These are phyloP conservation scores for Tauraco erythrolophus DNA, from an alignment of 2,113 vertebrate species.

Conservation along the genomic window DNA sequence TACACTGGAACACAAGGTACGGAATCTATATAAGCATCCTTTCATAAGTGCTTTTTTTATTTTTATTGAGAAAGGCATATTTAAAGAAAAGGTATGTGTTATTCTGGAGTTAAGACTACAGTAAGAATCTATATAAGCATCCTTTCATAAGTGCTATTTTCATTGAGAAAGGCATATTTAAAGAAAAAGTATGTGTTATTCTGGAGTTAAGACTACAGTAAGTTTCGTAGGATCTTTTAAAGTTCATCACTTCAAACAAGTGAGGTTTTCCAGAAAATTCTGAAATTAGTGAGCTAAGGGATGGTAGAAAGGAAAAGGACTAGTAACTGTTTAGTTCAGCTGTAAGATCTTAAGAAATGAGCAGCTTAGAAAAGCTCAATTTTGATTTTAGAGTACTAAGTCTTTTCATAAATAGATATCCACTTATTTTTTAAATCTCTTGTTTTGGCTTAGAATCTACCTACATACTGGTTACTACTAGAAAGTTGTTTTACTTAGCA, in stretches of 20 bases:
- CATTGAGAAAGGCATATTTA: background rate
- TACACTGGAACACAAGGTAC: background rate
- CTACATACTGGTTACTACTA: background rate
- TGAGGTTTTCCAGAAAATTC: background rate
- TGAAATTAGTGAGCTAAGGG: background rate
- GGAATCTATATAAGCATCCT: background rate
- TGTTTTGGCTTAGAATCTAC: background rate
- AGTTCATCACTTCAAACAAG: background rate
- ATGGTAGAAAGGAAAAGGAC: background rate
- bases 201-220: background rate
- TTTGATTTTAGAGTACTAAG: background rate
- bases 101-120: background rate
- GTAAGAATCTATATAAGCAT: background rate
- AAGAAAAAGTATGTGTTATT: rapidly evolving
- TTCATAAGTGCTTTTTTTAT: background rate
- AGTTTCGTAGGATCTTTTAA: background rate
- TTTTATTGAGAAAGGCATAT: background rate
- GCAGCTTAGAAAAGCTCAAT: background rate
- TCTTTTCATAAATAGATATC: background rate
- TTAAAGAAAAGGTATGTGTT: background rate
- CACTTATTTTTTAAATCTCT: background rate
- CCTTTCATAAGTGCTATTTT: background rate
- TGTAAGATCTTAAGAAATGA: background rate
- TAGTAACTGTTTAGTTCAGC: background rate
- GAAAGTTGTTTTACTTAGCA: background rate